Evolutionary conservation across 2,113 vertebrate species (phyloP), one percentile per base, ranked within the genome.

Genomic region (Eretmochelys imbricata): DNA sequence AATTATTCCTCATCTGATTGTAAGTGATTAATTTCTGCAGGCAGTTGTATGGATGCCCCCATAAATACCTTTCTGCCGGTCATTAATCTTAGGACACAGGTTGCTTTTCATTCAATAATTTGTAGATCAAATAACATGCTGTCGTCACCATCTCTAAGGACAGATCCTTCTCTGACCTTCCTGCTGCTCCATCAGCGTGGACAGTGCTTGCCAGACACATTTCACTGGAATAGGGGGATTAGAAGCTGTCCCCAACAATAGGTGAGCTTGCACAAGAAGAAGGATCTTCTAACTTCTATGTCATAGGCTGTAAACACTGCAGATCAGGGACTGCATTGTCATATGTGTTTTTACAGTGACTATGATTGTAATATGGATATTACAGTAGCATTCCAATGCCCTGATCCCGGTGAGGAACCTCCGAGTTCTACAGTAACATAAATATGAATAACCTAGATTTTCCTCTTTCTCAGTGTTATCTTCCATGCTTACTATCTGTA

Each of bases 81-180:
- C 86, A 75, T 89, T 85, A 94, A 62, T 82, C 91, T 95, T 94
- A 80, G 85, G 72, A 87, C 93, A 49, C 80, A 80, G 13, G 3
- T 8, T 8, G 9, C 49, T 87, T 96, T 88, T 65, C 90, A 57
- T 53, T 82, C 55, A 50, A 72, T 72, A 84, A 90, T 53, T 90
- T 11, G 24, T 38, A 2, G 12, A 35, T 95, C 5, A 48, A 29
- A 59, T 57, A 20, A 31, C 2, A 0, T 0, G 31, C 12, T 1
- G 1, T 29, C 50, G 3, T 8, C 82, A 91, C 55, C 38, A 11
- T 46, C 48, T 50, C 1, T 78, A 31, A 62, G 90, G 82, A 25
- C 87, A 93, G 85, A 22, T 82, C 65, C 55, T 50, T 82, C 48
- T 51, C 25, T 42, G 69, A 17, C 29, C 25, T 24, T 86, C 55